phyloP scores from a whole-genome alignment of 2,797 vertebrate species.

The Arnoldichthys spilopterus region DNA sequence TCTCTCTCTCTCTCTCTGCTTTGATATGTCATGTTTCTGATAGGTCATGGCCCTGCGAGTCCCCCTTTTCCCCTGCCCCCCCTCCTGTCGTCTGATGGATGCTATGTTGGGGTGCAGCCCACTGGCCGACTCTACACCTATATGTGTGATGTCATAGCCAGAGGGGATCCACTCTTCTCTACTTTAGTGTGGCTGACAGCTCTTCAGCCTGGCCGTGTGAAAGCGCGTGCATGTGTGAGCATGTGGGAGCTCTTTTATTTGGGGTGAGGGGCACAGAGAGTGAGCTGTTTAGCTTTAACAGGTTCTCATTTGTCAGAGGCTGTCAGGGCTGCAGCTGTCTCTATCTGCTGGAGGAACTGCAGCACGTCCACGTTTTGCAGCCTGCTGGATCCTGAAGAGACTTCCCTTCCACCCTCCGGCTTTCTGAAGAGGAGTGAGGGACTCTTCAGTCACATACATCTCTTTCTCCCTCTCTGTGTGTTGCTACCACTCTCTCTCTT shows the following conservation, averaged over 20 bases:
- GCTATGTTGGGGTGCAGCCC: conserved; percentile 46
- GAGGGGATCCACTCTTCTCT: conserved; percentile 58
- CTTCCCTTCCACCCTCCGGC: conserved; percentile 58
- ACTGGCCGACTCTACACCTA: conserved; percentile 46
- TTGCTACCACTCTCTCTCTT: background rate
- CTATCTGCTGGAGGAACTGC: conserved; percentile 58
- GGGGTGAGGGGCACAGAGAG: conserved; percentile 56
- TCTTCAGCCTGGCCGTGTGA: conserved; percentile 42
- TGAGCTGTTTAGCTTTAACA: conserved; percentile 66
- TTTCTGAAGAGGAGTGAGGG: conserved; percentile 52
- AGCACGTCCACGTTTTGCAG: conserved; percentile 51
- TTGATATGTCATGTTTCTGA: conserved; percentile 38
- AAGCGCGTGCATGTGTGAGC: conserved; percentile 35
- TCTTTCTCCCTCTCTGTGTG: conserved; percentile 18
- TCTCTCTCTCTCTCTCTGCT: conserved; percentile 21
- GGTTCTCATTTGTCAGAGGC: conserved; percentile 66
- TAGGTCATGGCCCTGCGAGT: conserved; percentile 26
- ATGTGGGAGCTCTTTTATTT: conserved; percentile 59
- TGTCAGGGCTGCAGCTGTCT: conserved; percentile 65
- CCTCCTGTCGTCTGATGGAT: conserved; percentile 46
- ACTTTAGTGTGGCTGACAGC: conserved; percentile 57
- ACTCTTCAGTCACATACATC: conserved; percentile 53
- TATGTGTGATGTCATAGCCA: conserved; percentile 58
- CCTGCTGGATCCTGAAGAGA: conserved; percentile 57
- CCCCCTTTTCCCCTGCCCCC: background rate